phyloP scores from a whole-genome alignment of 1,140 invertebrate genomes.

The Drosophila cardini region DNA sequence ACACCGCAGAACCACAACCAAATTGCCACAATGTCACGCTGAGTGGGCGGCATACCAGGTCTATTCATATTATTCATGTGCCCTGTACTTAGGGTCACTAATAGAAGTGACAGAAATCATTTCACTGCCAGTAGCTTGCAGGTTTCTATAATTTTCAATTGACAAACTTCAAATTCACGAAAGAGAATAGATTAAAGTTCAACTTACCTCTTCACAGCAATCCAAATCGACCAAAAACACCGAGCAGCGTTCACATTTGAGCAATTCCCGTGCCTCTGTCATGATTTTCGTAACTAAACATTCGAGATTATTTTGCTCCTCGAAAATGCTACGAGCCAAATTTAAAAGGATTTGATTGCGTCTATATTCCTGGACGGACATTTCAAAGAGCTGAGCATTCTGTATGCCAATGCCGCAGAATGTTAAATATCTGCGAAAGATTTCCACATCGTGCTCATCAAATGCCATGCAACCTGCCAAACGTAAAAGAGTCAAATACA shows the following conservation, averaged over 20 bases:
- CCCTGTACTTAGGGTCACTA: slow-evolving; percentile 23
- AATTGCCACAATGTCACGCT: slow-evolving; percentile 16
- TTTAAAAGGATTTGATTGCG: slow-evolving; percentile 96
- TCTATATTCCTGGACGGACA: slow-evolving; percentile 96
- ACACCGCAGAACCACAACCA: slow-evolving; percentile 12
- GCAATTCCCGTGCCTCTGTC: slow-evolving; percentile 95
- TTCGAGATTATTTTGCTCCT: slow-evolving; percentile 96
- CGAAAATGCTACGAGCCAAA: slow-evolving; percentile 94
- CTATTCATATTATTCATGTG: slow-evolving; percentile 29
- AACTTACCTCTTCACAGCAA: slow-evolving; percentile 94
- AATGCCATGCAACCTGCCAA: slow-evolving; percentile 90
- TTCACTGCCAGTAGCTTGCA: slow-evolving; percentile 25
- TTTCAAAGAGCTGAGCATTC: slow-evolving; percentile 98
- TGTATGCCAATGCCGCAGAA: slow-evolving; percentile 99
- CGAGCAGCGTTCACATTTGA: slow-evolving; percentile 96
- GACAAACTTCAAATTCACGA: slow-evolving; percentile 24
- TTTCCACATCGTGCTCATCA: slow-evolving; percentile 94
- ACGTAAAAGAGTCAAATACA: not conserved
- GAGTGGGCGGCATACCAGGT: slow-evolving; percentile 23
- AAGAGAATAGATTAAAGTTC: not conserved
- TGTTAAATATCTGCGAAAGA: slow-evolving; percentile 94
- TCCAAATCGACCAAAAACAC: slow-evolving; percentile 95
- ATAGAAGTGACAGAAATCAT: slow-evolving; percentile 40
- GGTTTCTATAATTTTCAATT: slow-evolving; percentile 55
- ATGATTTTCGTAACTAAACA: slow-evolving; percentile 98